phyloP scores from a whole-genome alignment of 2,888 invertebrate species.

The Elysia crispata region DNA sequence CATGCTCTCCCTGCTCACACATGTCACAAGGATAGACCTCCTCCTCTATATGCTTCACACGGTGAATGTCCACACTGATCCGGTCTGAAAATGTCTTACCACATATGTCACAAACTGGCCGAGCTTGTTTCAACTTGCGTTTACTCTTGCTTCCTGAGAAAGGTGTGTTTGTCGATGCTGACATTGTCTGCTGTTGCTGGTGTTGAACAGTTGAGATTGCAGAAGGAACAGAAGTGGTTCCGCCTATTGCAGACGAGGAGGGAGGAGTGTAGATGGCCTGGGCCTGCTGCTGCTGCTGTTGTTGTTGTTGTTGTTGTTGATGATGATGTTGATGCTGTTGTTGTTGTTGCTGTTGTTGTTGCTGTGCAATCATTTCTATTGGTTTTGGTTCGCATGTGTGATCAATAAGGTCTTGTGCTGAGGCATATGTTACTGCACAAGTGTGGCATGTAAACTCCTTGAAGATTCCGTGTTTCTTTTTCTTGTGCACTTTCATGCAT shows the following conservation, averaged over 20 bases:
- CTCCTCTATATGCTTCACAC: constrained; percentile 49
- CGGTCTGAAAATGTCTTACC: constrained; percentile 46
- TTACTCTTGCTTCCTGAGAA: constrained; percentile 34
- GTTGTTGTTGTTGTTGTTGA: no score
- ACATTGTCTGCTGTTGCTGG: not conserved
- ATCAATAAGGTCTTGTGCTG: constrained; percentile 43
- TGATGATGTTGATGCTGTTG: not conserved
- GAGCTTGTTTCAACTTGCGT: constrained; percentile 42
- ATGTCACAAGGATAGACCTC: constrained; percentile 49
- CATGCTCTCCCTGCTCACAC: constrained; percentile 33
- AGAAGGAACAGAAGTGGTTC: constrained; percentile 30
- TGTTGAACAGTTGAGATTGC: not conserved
- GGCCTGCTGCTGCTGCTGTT: not conserved
- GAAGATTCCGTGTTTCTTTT: constrained; percentile 48
- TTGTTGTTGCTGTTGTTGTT: no score
- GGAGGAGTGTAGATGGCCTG: not conserved
- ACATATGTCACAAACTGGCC: constrained; percentile 47
- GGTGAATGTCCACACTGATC: constrained; percentile 49
- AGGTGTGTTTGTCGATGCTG: not conserved
- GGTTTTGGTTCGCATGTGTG: constrained; percentile 44
- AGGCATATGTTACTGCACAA: constrained; percentile 41
- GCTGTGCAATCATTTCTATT: no score
- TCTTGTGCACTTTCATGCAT: constrained; percentile 50
- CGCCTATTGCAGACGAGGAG: constrained; percentile 14
- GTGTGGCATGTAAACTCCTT: constrained; percentile 48